Evolutionary conservation across 2,113 vertebrate species (phyloP).

Genomic region (Cardinalis cardinalis): DNA sequence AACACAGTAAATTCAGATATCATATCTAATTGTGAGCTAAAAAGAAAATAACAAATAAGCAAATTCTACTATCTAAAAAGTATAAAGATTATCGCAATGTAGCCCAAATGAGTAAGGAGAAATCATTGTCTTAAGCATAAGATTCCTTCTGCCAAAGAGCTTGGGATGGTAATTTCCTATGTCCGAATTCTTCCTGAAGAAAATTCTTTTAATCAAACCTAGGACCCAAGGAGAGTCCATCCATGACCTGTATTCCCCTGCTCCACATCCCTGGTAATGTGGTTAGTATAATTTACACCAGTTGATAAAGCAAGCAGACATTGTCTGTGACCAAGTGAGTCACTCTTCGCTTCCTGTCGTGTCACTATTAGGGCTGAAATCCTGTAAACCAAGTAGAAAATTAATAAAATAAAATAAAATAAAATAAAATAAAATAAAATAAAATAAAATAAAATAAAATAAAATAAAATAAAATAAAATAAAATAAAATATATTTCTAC

Average conservation of each 20-base stretch:
- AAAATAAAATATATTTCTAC: neutral
- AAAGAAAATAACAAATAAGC: neutral
- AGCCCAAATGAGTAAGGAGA: neutral
- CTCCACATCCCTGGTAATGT: accelerated
- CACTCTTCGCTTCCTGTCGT: neutral
- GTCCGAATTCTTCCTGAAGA: neutral
- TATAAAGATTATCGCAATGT: accelerated
- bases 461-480: neutral
- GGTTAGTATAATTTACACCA: neutral
- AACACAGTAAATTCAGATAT: neutral
- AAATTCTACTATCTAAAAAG: neutral
- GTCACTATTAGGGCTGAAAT: neutral
- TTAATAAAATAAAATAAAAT: neutral
- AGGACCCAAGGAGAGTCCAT: neutral
- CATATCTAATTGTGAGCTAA: neutral
- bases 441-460: neutral
- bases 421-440: neutral
- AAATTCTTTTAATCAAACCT: neutral
- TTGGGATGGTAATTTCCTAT: neutral
- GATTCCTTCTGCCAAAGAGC: neutral
- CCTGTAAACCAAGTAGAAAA: neutral
- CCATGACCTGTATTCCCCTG: accelerated
- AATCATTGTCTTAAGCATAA: neutral
- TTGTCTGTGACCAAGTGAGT: accelerated
- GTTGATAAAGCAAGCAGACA: neutral